phyloP scores from a whole-genome alignment of 2,113 vertebrate genomes.

The Carassius gibelio region DNA sequence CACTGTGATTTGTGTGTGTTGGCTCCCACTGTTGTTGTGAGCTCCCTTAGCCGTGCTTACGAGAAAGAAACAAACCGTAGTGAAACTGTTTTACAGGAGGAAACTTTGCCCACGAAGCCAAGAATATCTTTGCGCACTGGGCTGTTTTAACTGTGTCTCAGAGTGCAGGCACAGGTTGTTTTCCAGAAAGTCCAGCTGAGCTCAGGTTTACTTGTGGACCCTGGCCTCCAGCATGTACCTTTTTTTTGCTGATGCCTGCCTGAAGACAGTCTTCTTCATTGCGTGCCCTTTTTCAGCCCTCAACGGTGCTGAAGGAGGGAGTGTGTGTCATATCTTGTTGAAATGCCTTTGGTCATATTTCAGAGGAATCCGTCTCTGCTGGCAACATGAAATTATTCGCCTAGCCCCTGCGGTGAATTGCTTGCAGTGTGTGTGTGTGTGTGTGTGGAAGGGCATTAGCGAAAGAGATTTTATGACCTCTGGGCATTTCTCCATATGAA shows the following conservation, averaged over 20 bases:
- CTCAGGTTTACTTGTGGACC: conserved; percentile 29
- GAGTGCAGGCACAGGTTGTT: conserved; percentile 35
- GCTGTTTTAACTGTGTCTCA: conserved; percentile 52
- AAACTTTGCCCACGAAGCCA: conserved; percentile 46
- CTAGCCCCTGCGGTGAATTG: conserved; percentile 30
- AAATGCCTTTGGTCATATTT: conserved; percentile 58
- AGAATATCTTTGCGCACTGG: conserved; percentile 49
- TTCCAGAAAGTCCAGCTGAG: conserved; percentile 39
- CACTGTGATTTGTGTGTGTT: conserved; percentile 36
- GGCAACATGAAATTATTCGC: conserved; percentile 50
- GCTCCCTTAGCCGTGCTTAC: conserved; percentile 45
- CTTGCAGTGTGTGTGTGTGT: conserved; percentile 30
- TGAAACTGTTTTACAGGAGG: conserved; percentile 46
- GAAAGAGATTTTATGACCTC: conserved; percentile 28
- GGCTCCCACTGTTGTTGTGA: conserved; percentile 31
- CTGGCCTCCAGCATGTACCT: conserved; percentile 32
- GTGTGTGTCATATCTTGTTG: conserved; percentile 29
- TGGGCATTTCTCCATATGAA: conserved; percentile 34
- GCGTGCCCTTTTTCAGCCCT: conserved; percentile 37
- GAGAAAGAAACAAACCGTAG: conserved; percentile 35
- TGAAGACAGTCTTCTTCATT: conserved; percentile 30
- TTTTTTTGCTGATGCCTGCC: conserved; percentile 36
- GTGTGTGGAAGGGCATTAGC: conserved; percentile 23
- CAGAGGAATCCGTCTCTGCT: conserved; percentile 49
- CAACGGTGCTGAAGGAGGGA: conserved; percentile 42